Conservation (phyloP, 2,113 vertebrate genomes). For the Chloropsis cyanopogon region DNA sequence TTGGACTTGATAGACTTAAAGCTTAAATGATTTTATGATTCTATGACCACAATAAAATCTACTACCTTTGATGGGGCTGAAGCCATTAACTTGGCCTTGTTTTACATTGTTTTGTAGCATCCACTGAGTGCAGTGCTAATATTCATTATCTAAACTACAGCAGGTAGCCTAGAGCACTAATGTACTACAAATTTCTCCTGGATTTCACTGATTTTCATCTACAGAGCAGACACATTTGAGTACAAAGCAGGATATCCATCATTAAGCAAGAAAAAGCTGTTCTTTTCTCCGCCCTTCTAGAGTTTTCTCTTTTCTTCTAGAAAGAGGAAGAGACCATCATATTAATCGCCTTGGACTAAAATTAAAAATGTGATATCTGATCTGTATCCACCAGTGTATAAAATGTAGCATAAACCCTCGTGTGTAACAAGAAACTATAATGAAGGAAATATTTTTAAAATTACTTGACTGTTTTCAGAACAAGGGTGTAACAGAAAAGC, state of each 20-base stretch:
- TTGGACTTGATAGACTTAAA: neutral
- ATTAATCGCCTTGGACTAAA: neutral
- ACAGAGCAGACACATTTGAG: neutral
- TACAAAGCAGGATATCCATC: neutral
- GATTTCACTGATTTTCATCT: neutral
- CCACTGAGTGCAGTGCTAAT: neutral
- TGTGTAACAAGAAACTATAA: neutral
- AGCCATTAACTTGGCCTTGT: neutral
- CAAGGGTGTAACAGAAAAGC: neutral
- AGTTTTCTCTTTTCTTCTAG: neutral
- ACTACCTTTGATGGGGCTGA: neutral
- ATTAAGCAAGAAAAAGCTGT: neutral
- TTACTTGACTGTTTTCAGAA: slow-evolving; percentile 1
- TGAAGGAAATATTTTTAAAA: neutral
- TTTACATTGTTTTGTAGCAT: neutral
- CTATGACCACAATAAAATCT: neutral
- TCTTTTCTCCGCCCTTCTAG: rapidly evolving
- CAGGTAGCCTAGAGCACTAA: neutral
- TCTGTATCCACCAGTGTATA: neutral
- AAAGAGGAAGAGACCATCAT: neutral
- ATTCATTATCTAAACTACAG: neutral
- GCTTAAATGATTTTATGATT: neutral
- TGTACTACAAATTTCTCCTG: neutral
- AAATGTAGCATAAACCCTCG: neutral
- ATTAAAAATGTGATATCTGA: neutral